These are phyloP conservation scores for Ictalurus punctatus DNA, from an alignment of 2,113 vertebrate genomes.

Conservation along the genomic window DNA sequence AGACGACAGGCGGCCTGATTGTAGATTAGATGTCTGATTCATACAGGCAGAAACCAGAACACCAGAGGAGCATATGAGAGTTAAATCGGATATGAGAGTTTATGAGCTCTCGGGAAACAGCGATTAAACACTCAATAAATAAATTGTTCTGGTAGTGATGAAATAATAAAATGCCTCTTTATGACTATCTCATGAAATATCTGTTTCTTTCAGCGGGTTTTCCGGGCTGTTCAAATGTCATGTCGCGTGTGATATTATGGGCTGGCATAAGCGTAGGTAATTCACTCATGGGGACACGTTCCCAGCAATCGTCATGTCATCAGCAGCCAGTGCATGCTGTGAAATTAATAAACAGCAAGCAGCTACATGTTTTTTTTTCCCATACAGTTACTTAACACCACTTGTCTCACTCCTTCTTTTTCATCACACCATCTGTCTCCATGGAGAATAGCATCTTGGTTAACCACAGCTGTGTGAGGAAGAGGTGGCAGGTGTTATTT, in stretches of 20 bases:
- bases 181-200: neutral
- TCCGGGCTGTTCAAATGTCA: conserved; percentile 3
- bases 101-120: neutral
- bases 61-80: neutral
- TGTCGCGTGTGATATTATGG: neutral
- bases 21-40: conserved; percentile 5
- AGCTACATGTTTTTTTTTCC: neutral
- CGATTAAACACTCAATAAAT: neutral
- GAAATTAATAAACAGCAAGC: conserved; percentile 23
- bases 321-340: neutral
- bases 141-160: neutral
- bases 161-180: neutral
- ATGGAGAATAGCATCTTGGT: neutral
- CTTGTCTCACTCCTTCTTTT: neutral
- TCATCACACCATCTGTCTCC: neutral
- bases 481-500: neutral
- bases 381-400: conserved; percentile 13
- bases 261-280: neutral
- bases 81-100: neutral
- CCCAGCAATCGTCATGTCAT: neutral
- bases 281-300: neutral
- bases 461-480: conserved; percentile 24
- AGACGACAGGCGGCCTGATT: neutral
- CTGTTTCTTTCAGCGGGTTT: neutral
- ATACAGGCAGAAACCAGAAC: conserved; percentile 7